These are phyloP conservation scores for Zaprionus capensis DNA, from an alignment of 1,140 invertebrate species.

Conservation along the genomic window DNA sequence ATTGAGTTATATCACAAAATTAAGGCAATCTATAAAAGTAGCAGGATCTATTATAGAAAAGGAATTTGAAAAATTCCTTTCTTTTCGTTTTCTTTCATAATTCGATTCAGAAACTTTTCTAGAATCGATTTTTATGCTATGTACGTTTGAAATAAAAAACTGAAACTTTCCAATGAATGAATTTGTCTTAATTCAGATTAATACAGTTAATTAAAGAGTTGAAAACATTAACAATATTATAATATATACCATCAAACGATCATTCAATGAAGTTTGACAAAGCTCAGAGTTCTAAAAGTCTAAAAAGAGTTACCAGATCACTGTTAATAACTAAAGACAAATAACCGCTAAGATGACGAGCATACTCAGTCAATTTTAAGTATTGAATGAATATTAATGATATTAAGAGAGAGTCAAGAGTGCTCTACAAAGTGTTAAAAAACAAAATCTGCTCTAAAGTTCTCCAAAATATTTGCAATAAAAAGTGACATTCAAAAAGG, in stretches of 20 bases:
- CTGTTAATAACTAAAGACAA: too few relatives aligned
- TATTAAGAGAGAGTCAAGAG: background rate
- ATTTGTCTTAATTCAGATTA: background rate
- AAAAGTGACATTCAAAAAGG: constrained; percentile 16
- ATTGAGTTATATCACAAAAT: constrained; percentile 1
- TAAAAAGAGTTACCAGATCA: too few relatives aligned
- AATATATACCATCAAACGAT: too few relatives aligned
- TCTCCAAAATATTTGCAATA: background rate
- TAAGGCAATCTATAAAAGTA: background rate
- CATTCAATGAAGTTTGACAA: too few relatives aligned
- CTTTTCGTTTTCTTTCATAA: background rate
- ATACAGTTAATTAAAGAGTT: too few relatives aligned
- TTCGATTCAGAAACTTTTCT: background rate
- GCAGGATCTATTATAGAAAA: background rate
- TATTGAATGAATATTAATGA: background rate
- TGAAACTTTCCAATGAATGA: background rate
- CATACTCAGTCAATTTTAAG: too few relatives aligned
- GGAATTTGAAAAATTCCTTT: background rate
- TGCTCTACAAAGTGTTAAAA: too few relatives aligned
- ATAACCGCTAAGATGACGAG: too few relatives aligned
- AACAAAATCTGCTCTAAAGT: background rate
- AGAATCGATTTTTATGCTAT: too few relatives aligned
- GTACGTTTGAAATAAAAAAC: too few relatives aligned
- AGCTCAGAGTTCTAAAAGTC: too few relatives aligned
- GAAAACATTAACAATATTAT: too few relatives aligned